Percentiles rank a stretch among this genome's conserved stretches.
phyloP scores from a whole-genome alignment of 1,140 invertebrate genomes.

The Drosophila busckii region DNA sequence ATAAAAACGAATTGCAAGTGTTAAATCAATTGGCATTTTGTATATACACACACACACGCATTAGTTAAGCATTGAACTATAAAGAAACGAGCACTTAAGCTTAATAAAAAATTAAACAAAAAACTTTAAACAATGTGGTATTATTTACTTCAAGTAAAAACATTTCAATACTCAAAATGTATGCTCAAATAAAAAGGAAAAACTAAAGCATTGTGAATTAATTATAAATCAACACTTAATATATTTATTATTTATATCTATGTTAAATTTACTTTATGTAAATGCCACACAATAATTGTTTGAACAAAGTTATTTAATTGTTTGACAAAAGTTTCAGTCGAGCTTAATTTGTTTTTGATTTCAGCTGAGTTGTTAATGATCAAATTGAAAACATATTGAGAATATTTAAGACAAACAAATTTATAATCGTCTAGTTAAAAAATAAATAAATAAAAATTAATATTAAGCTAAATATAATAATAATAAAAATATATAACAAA shows the following conservation, averaged over 20 bases:
- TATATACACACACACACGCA: no score
- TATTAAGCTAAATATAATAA: constrained; percentile 36
- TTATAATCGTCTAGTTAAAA: constrained; percentile 72
- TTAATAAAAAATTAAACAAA: constrained; percentile 2
- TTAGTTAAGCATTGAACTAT: constrained; percentile 19
- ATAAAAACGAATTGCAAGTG: background rate
- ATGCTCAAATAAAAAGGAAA: constrained; percentile 22
- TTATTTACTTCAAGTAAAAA: constrained; percentile 65
- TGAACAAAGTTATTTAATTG: background rate
- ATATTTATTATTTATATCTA: constrained; percentile 1
- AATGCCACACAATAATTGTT: background rate
- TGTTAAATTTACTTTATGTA: background rate
- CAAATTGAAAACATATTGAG: constrained; percentile 23
- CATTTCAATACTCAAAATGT: background rate
- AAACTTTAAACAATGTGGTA: constrained; percentile 50
- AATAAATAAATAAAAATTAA: constrained; percentile 23
- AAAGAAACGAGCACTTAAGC: background rate
- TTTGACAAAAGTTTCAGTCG: no score
- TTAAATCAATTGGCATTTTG: constrained; percentile 17
- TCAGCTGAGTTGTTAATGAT: constrained; percentile 1
- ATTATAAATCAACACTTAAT: constrained; percentile 20
- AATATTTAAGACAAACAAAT: constrained; percentile 43
- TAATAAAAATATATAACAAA: constrained; percentile 19
- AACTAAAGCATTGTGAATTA: constrained; percentile 48
- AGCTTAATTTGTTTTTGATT: background rate